Evolutionary conservation across 2,888 invertebrate species (phyloP).

Genomic region (Protodeltote pygarga): DNA sequence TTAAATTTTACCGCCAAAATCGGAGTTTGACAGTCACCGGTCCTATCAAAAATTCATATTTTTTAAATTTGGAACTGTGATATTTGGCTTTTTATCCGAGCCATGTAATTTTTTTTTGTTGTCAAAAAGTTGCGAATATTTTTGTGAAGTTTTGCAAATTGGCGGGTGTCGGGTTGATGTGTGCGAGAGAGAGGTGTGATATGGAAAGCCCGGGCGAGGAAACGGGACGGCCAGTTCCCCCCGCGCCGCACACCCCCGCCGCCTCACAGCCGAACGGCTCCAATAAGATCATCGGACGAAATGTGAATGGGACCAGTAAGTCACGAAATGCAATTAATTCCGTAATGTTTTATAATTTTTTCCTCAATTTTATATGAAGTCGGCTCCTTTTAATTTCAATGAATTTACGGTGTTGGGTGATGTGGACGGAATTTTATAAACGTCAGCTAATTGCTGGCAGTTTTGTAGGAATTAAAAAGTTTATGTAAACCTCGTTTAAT

Average conservation of each 20-base stretch:
- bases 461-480: constrained; percentile 15
- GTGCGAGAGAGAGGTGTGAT: constrained; percentile 79
- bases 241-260: constrained; percentile 77
- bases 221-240: constrained; percentile 76
- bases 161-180: constrained; percentile 80
- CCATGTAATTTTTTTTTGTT: constrained; percentile 41
- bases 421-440: constrained; percentile 13
- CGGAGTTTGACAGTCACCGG: constrained; percentile 40
- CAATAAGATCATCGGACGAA: constrained; percentile 88
- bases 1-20: constrained; percentile 57
- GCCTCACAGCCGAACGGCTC: constrained; percentile 83
- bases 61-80: constrained; percentile 37
- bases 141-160: constrained; percentile 77
- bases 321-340: constrained; percentile 62
- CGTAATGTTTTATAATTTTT: constrained; percentile 39
- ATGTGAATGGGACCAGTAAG: constrained; percentile 89
- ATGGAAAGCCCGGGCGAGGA: constrained; percentile 85
- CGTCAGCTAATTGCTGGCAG: constrained; percentile 10
- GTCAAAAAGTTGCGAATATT: constrained; percentile 50
- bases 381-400: constrained; percentile 29
- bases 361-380: constrained; percentile 18
- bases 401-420: constrained; percentile 12
- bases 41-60: constrained; percentile 13
- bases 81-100: constrained; percentile 18
- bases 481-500: constrained; percentile 1